Base-by-base conservation (phyloP, 2,888 invertebrate species). In the Eumacrocentrus americanus region DNA sequence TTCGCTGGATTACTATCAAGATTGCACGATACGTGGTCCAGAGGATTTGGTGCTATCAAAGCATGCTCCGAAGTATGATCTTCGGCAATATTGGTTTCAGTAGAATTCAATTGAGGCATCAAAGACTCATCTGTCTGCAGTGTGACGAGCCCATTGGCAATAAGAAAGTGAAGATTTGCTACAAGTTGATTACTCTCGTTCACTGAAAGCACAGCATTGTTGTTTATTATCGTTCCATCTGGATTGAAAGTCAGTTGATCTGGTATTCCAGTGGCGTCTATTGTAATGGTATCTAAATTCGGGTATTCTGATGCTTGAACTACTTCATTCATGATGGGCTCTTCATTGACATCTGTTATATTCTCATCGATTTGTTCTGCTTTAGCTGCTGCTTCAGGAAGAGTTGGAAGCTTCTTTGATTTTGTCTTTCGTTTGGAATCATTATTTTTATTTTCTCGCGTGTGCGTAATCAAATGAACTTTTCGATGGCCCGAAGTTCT, bases 401-500 rank as follows among this genome's bases (percentile, higher is more conserved):
- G 66, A 0, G 72, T 72, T 1, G 69, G 65, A 3, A 71, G 62
- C 52, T 74, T 75, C 12, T 65, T 22, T 20, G 68, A 70, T 14
- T 67, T 74, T 2, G 62, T 63, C 11, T 16, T 22, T 6, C 16
- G 12, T 9, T 14, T 20, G 1, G 25, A n/a, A n/a, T 20, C 25
- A 11, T 42, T 44, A 6, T 25, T 52, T 56, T 74, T 74, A 34
- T 68, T 64, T 23, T 78, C 75, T 57, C 83, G 83, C 54, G 81
- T 79, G 65, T 87, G 87, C 4, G 83, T 81, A 14, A 80, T 65
- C 57, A 87, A 81, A 71, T 90, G 90, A 25, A 85, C 84, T 72
- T 88, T 88, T 40, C 86, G 81, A 68, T 89, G 88, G 0, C 88
- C 88, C 0, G 87, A 85, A 0, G 89, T 90, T 35, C 89, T 81